Evolutionary conservation across 2,113 vertebrate genomes (phyloP).

Genomic region (Corythaeola cristata): DNA sequence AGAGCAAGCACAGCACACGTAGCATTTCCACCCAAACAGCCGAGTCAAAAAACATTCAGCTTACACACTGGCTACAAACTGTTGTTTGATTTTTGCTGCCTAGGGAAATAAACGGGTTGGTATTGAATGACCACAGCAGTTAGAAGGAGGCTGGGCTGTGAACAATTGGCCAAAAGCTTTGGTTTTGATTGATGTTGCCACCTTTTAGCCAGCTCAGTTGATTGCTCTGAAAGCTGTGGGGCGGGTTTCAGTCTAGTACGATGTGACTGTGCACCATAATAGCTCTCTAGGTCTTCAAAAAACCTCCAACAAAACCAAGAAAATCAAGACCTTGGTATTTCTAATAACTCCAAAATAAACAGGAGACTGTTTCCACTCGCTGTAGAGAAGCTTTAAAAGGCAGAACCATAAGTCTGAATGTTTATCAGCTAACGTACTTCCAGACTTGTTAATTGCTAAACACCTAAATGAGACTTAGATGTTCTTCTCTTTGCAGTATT

Average conservation of each 20-base stretch:
- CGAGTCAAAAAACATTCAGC: neutral
- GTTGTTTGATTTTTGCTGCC: neutral
- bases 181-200: neutral
- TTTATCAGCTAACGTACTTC: neutral
- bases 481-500: neutral
- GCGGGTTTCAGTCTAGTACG: neutral
- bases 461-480: neutral
- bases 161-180: neutral
- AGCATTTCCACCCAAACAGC: neutral
- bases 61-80: neutral
- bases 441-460: neutral
- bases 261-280: neutral
- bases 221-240: neutral
- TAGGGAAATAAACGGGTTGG: neutral
- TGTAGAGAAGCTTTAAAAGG: neutral
- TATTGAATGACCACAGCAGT: neutral
- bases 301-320: neutral
- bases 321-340: neutral
- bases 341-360: neutral
- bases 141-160: neutral
- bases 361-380: neutral
- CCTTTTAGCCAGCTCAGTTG: neutral
- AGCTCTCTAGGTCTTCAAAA: conserved; percentile 1
- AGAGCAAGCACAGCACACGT: neutral
- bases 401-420: neutral